phyloP scores from a whole-genome alignment of 1,140 invertebrate genomes.

The Drosophila funebris region DNA sequence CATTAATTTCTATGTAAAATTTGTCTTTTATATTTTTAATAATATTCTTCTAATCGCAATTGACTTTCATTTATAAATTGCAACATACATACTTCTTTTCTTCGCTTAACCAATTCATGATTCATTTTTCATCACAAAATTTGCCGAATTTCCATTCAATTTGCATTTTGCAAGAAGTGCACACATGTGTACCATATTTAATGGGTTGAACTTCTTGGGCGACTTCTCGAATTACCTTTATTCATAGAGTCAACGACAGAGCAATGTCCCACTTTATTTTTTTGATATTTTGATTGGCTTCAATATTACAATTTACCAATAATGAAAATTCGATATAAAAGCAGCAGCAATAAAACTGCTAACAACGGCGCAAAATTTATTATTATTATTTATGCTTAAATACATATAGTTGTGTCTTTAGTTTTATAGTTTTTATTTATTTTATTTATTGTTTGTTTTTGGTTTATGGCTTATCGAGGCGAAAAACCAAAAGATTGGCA shows the following conservation, averaged over 20 bases:
- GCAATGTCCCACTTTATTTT: constrained; percentile 59
- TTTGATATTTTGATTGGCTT: constrained; percentile 10
- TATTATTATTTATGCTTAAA: constrained; percentile 38
- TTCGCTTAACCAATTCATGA: constrained; percentile 2
- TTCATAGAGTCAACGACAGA: constrained; percentile 20
- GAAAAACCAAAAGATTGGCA: constrained; percentile 58
- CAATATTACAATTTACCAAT: constrained; percentile 54
- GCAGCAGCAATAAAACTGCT: constrained; percentile 48
- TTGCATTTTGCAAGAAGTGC: constrained; percentile 28
- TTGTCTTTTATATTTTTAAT: no score
- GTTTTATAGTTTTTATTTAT: no score
- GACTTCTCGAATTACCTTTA: constrained; percentile 48
- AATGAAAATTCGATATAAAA: constrained; percentile 66
- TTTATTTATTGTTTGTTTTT: not conserved
- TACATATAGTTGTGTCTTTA: constrained; percentile 35
- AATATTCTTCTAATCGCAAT: no score
- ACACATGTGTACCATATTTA: constrained; percentile 9
- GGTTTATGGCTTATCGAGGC: constrained; percentile 27
- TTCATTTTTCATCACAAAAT: constrained; percentile 14
- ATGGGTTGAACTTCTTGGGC: not conserved
- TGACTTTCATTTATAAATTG: no score
- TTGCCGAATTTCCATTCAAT: constrained; percentile 15
- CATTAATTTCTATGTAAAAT: no score
- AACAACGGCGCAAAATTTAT: constrained; percentile 46
- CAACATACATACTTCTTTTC: not conserved